Evolutionary conservation across 2,888 invertebrate genomes (phyloP), one percentile per base, ranked within the genome.

Genomic region (Polyploca ridens): DNA sequence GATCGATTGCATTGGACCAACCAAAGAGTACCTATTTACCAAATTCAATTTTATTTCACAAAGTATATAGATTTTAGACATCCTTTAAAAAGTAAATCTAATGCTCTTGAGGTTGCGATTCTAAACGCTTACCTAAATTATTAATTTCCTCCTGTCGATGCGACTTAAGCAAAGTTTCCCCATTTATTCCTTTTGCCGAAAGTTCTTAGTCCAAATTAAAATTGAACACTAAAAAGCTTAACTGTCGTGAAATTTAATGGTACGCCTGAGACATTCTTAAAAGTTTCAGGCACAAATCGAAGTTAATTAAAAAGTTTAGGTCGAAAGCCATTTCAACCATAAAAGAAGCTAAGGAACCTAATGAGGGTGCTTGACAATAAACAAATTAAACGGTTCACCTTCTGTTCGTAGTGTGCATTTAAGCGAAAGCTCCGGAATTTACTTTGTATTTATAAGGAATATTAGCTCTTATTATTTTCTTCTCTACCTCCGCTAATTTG

Each of bases 231-330:
- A 69, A 71, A 69, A 71, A 76, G 75, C 69, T 76, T 71, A 68
- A 70, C 73, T 63, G 67, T 73, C 68, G 69, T 70, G 64, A 67
- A 75, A 71, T 69, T 78, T 73, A 76, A 75, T 71, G 70, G 69
- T 69, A 78, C 76, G 73, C 70, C 74, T 74, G 71, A 75, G 69
- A 72, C 69, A 76, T 77, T 75, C 67, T 66, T 59, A 68, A 76
- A 81, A 79, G 71, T 79, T 78, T 74, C 38, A 54, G 62, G 63
- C 64, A 68, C 70, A 80, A 84, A 82, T 81, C 77, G 72, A 82
- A 83, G 79, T 80, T 84, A 84, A 83, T 85, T 85, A 84, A 83
- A 82, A 85, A 85, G 82, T 84, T 80, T 46, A 63, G 66, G 73
- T 73, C 68, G 65, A 70, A 79, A 78, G 82, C 77, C 69, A 70